Percentiles rank a stretch among this genome's conserved stretches.
Conservation (phyloP, 2,888 invertebrate species). For the Epistrophe grossulariae region DNA sequence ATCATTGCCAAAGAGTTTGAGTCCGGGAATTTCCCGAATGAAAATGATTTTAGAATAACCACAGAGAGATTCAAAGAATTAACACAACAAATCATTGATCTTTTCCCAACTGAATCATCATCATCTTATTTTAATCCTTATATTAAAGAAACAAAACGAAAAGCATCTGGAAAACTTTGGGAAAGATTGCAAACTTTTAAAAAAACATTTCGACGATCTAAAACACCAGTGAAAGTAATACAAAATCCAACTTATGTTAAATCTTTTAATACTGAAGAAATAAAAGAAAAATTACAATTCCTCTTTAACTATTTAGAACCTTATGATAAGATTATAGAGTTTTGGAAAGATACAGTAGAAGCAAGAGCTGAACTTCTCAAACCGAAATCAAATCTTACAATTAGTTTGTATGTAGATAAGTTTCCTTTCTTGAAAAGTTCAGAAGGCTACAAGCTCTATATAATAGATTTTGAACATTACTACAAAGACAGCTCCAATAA, state of each 20-base stretch:
- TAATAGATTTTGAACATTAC: conserved; percentile 2
- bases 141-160: neutral
- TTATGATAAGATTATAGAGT: neutral
- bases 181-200: conserved; percentile 15
- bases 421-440: too few species aligned
- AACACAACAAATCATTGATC: neutral
- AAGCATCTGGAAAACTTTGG: conserved; percentile 14
- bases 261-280: neutral
- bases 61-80: conserved; percentile 5
- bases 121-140: conserved; percentile 1
- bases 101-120: conserved; percentile 8
- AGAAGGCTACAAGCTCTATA: conserved; percentile 11
- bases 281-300: conserved; percentile 17
- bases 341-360: conserved; percentile 17
- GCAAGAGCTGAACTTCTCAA: neutral
- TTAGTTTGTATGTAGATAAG: too few species aligned
- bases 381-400: neutral
- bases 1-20: conserved; percentile 10
- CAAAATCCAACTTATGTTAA: neutral
- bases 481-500: neutral
- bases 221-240: neutral
- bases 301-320: conserved; percentile 10
- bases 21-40: neutral
- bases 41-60: conserved; percentile 6
- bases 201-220: conserved; percentile 19